These are phyloP conservation scores for Baccha elongata DNA, from an alignment of 2,888 invertebrate species.

Conservation along the genomic window DNA sequence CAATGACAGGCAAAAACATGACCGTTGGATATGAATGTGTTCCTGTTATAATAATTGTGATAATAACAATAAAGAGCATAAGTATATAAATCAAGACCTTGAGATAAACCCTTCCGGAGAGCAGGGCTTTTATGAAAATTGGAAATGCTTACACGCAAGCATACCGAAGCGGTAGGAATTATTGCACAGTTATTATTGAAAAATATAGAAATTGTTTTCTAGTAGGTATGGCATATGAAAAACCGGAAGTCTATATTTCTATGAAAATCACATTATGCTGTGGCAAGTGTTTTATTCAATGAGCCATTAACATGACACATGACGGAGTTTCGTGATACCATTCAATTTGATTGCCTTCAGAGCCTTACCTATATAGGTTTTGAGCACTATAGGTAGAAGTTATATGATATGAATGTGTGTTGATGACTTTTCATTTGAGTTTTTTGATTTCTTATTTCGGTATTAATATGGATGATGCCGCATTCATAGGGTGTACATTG, in stretches of 20 bases:
- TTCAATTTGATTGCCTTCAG: not conserved
- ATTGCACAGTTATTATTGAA: conserved; percentile 11
- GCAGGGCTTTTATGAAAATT: conserved; percentile 31
- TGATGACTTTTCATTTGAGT: no score
- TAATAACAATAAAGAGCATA: not conserved
- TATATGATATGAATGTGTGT: no score
- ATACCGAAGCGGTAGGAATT: not conserved
- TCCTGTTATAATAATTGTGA: conserved; percentile 1
- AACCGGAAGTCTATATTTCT: not conserved
- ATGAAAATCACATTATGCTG: conserved; percentile 10
- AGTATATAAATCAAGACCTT: conserved; percentile 12
- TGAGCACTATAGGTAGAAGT: not conserved
- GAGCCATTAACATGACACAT: conserved; percentile 1
- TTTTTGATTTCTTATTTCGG: no score
- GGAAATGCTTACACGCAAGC: conserved; percentile 27
- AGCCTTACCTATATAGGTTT: not conserved
- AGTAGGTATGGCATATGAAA: not conserved
- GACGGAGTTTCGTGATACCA: not conserved
- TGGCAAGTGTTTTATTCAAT: not conserved
- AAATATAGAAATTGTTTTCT: not conserved
- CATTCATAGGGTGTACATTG: no score
- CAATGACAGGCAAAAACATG: conserved; percentile 24
- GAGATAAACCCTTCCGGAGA: conserved; percentile 26
- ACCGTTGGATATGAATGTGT: conserved; percentile 33
- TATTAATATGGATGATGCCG: no score